These are phyloP conservation scores for Centropus bengalensis DNA, from an alignment of 2,113 vertebrate species.

Conservation along the genomic window DNA sequence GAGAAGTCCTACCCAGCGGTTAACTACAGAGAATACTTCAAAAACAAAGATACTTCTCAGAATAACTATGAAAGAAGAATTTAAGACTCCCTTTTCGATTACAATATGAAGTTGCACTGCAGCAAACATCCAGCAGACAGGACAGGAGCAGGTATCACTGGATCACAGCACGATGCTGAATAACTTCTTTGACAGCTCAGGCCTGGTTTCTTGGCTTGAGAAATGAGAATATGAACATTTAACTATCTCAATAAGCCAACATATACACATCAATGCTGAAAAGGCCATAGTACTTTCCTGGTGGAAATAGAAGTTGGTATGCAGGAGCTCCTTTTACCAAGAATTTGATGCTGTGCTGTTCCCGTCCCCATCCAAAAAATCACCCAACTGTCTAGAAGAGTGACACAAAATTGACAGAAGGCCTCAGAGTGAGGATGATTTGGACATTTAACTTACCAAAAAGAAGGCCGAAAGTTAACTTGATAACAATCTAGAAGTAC, in stretches of 20 bases:
- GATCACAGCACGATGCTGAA: background rate
- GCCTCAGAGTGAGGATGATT: background rate
- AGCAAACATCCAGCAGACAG: background rate
- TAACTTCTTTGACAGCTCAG: background rate
- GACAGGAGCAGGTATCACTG: background rate
- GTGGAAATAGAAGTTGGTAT: background rate
- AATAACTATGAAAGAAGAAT: background rate
- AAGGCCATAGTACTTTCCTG: background rate
- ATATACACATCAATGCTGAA: background rate
- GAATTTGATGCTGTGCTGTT: background rate
- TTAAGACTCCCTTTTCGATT: background rate
- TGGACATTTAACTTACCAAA: conserved; percentile 29
- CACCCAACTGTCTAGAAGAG: background rate
- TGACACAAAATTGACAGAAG: background rate
- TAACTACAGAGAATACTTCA: background rate
- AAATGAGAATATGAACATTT: conserved; percentile 39
- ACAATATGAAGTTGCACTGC: background rate
- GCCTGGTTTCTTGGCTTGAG: conserved; percentile 5
- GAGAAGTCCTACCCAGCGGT: background rate
- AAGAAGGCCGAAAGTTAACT: conserved; percentile 44
- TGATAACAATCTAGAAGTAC: conserved; percentile 39
- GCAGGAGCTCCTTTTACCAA: background rate
- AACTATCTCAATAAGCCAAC: background rate
- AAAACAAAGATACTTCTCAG: background rate
- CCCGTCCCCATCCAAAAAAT: background rate